phyloP scores from a whole-genome alignment of 1,140 invertebrate genomes.

The Bombus balteatus region DNA sequence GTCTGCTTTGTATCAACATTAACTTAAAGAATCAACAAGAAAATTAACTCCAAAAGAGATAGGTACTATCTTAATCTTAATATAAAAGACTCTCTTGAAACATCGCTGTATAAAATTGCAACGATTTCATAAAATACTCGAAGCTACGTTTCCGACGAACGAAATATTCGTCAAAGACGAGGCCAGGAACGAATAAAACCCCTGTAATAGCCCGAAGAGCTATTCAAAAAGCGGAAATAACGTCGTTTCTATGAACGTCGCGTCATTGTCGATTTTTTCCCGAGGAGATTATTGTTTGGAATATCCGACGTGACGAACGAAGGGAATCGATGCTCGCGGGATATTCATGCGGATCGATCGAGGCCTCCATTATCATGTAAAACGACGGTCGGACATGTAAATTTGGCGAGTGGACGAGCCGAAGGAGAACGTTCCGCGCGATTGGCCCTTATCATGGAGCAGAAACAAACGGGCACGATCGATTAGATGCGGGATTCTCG shows the following conservation, averaged over 20 bases:
- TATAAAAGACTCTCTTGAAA: not conserved
- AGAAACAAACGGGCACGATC: slow-evolving; percentile 14
- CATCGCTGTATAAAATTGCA: not conserved
- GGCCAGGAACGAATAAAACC: not conserved
- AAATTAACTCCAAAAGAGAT: no score
- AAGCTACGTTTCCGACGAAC: not conserved
- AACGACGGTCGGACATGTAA: slow-evolving; percentile 24
- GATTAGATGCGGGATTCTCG: slow-evolving; percentile 19
- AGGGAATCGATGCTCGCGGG: not conserved
- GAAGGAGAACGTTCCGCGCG: slow-evolving; percentile 7
- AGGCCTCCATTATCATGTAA: slow-evolving; percentile 20
- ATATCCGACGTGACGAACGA: not conserved
- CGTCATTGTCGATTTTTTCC: not conserved
- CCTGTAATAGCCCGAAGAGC: not conserved
- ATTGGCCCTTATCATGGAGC: slow-evolving; percentile 15
- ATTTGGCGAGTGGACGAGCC: not conserved
- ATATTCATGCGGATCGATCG: slow-evolving; percentile 22
- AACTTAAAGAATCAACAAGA: no score
- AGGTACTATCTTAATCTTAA: not conserved
- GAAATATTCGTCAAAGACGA: not conserved
- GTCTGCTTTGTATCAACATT: no score
- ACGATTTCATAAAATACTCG: not conserved
- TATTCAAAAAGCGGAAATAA: not conserved
- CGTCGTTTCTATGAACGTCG: not conserved
- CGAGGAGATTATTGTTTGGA: not conserved